phyloP scores from a whole-genome alignment of 2,113 vertebrate genomes.

The Microcebus tavaratra region DNA sequence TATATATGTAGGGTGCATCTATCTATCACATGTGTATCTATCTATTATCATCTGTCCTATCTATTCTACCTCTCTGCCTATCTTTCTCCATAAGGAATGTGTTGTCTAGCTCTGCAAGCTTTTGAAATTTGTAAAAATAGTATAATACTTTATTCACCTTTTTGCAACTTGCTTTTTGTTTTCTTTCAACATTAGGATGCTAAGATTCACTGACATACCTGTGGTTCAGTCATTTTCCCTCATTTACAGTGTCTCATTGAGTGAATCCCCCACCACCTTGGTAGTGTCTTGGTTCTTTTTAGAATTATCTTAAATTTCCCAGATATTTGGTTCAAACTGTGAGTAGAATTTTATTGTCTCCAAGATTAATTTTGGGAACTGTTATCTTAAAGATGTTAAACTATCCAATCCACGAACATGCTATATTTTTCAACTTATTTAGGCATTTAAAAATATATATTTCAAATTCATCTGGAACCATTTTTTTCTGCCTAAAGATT shows the following conservation, averaged over 20 bases:
- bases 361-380: background rate
- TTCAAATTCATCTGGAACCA: background rate
- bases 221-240: background rate
- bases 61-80: background rate
- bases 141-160: background rate
- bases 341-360: background rate
- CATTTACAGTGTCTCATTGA: background rate
- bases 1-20: background rate
- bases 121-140: background rate
- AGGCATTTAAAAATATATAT: background rate
- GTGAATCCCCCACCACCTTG: no score
- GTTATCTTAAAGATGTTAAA: background rate
- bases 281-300: background rate
- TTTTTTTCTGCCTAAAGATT: background rate
- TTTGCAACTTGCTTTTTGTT: background rate
- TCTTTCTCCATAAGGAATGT: background rate
- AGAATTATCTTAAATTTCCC: slow-evolving; percentile 1
- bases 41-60: background rate
- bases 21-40: background rate
- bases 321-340: background rate
- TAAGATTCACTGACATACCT: background rate
- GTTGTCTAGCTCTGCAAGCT: background rate
- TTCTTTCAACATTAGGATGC: background rate
- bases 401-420: background rate
- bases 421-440: background rate